Evolutionary conservation across 2,797 vertebrate species (phyloP).

Genomic region (Dryobates pubescens): DNA sequence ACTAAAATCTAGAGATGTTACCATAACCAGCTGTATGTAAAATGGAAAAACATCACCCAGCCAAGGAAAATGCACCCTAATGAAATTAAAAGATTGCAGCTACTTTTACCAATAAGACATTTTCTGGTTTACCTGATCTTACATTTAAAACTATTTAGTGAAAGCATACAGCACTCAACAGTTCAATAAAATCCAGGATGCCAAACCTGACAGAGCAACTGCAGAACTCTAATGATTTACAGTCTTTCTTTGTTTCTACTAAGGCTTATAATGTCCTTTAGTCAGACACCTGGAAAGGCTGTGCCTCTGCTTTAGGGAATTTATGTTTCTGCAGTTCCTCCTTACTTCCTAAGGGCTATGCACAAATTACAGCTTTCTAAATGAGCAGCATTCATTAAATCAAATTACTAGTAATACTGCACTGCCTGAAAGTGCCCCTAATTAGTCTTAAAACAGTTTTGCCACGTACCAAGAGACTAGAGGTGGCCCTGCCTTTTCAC

Average conservation of each 20-base stretch:
- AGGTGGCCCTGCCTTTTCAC: background rate
- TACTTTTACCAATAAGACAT: background rate
- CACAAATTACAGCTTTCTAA: constrained; percentile 48
- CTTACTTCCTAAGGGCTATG: background rate
- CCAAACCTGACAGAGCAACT: background rate
- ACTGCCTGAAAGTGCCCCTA: background rate
- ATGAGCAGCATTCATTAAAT: constrained; percentile 24
- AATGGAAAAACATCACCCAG: background rate
- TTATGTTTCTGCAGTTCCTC: background rate
- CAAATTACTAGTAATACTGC: background rate
- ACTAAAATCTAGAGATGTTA: background rate
- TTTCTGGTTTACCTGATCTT: background rate
- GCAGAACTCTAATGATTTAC: background rate
- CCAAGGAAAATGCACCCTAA: background rate
- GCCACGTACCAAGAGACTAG: background rate
- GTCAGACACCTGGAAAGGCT: background rate
- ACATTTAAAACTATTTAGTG: background rate
- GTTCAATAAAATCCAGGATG: background rate
- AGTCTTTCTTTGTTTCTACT: background rate
- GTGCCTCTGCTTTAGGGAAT: constrained; percentile 5
- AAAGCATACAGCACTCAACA: background rate
- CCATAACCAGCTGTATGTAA: background rate
- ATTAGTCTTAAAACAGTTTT: constrained; percentile 21
- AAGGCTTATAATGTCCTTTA: background rate
- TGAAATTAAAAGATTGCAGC: background rate